Evolutionary conservation across 2,113 vertebrate species (phyloP).

Genomic region (Heterochromis multidens): DNA sequence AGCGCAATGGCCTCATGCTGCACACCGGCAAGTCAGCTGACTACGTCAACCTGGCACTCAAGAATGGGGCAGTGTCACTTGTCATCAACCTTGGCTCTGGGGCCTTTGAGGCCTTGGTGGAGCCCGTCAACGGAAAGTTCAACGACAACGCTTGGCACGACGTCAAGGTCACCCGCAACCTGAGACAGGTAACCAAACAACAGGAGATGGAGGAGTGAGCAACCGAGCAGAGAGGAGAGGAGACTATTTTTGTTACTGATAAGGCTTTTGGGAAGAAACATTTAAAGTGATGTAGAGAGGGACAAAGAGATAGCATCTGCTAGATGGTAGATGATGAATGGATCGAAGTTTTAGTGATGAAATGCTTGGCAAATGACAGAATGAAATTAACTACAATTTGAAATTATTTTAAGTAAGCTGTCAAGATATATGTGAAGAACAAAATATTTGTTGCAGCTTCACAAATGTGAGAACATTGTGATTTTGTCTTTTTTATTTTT

Average conservation of each 20-base stretch:
- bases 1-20: slow-evolving; percentile 99
- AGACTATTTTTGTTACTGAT: background rate
- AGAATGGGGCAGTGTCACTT: slow-evolving; percentile 98
- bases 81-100: slow-evolving; percentile 99
- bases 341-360: background rate
- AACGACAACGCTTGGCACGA: slow-evolving; percentile 99
- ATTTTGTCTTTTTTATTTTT: background rate
- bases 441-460: background rate
- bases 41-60: slow-evolving; percentile 99
- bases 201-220: slow-evolving; percentile 68
- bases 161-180: slow-evolving; percentile 99
- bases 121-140: slow-evolving; percentile 99
- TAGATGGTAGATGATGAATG: background rate
- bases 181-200: slow-evolving; percentile 99
- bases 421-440: background rate
- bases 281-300: background rate
- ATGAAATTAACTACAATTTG: background rate
- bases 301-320: background rate
- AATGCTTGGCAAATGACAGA: background rate
- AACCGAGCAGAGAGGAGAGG: background rate
- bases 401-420: background rate
- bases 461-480: background rate
- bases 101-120: slow-evolving; percentile 99
- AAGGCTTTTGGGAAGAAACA: background rate
- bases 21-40: slow-evolving; percentile 99